Base-by-base conservation (phyloP, 2,888 invertebrate genomes). In the Anorthoa munda region DNA sequence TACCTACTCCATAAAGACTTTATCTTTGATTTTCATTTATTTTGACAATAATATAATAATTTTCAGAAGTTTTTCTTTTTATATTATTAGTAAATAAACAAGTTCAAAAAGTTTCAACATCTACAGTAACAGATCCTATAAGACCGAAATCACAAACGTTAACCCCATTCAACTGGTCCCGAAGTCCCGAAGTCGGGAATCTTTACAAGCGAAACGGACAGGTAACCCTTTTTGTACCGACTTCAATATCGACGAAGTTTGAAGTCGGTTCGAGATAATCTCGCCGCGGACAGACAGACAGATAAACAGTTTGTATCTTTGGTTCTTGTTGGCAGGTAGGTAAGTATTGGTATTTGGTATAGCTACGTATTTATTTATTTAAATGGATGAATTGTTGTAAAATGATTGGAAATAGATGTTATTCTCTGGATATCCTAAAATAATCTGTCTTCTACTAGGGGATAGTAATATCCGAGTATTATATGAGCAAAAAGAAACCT, bases 171-270 rank as follows among this genome's bases (percentile, higher is more conserved):
- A 70, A 70, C 78, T 50, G 55, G 15, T 56, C 31, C 66, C 56
- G 13, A 69, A 77, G 53, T 55, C 63, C 59, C 64, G 64, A 72
- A 77, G 58, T 64, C 48, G 50, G 50, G 21, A 63, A 77, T 79
- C 65, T 46, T 23, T 65, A 64, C 65, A 67, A 75, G 71, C 80
- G 61, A 81, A 81, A 70, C 73, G 61, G 80, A 83, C 77, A 72
- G 70, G 72, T 72, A 81, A 77, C 79, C 82, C 74, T 83, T 83
- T 83, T 81, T 83, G 83, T 45, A 75, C 81, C 69, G 70, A 59
- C 65, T 82, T 75, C 68, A 60, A 82, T 26, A 69, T 79, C 63
- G 69, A 70, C 58, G 11, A 79, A 86, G 75, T 86, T 80, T 86
- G 73, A 79, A 77, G 75, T 69, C 74, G 77, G 78, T 72, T 26